phyloP scores from a whole-genome alignment of 2,113 vertebrate species.

The Herpetotheres cachinnans region DNA sequence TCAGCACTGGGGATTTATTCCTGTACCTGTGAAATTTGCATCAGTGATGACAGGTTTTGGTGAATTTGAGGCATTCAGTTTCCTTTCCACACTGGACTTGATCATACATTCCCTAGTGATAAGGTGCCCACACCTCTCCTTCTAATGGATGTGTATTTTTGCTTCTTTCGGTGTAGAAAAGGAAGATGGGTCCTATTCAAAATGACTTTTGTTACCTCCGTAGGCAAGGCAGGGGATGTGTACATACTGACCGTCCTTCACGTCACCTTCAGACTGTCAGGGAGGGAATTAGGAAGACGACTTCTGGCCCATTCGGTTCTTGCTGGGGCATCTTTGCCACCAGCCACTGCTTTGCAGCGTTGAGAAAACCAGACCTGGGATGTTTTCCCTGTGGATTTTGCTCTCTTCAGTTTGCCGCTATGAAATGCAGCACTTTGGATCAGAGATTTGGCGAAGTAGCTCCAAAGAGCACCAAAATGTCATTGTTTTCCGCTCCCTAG shows the following conservation, averaged over 20 bases:
- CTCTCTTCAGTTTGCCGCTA: not conserved
- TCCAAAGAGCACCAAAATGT: not conserved
- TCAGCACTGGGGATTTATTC: not conserved
- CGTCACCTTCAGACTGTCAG: not conserved
- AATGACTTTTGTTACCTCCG: not conserved
- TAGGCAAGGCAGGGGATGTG: not conserved
- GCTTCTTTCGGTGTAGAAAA: not conserved
- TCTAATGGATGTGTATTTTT: not conserved
- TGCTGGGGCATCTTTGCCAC: not conserved
- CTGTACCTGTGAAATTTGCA: not conserved
- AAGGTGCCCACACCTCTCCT: not conserved
- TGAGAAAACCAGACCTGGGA: not conserved
- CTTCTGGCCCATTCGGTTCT: not conserved
- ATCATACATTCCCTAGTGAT: not conserved
- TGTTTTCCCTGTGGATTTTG: not conserved
- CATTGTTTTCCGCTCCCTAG: not conserved
- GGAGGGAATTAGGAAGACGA: not conserved
- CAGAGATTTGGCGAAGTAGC: not conserved
- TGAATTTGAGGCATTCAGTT: not conserved
- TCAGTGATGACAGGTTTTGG: not conserved
- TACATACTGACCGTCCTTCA: not conserved
- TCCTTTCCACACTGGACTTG: not conserved
- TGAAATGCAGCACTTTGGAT: not conserved
- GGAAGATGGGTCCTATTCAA: not conserved
- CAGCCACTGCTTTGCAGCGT: not conserved